A percentile compares a stretch with the other conserved stretches of the same genome.
These are phyloP conservation scores for Micromussa lordhowensis DNA, from an alignment of 92 coral and sea anemone genomes.

Conservation along the genomic window DNA sequence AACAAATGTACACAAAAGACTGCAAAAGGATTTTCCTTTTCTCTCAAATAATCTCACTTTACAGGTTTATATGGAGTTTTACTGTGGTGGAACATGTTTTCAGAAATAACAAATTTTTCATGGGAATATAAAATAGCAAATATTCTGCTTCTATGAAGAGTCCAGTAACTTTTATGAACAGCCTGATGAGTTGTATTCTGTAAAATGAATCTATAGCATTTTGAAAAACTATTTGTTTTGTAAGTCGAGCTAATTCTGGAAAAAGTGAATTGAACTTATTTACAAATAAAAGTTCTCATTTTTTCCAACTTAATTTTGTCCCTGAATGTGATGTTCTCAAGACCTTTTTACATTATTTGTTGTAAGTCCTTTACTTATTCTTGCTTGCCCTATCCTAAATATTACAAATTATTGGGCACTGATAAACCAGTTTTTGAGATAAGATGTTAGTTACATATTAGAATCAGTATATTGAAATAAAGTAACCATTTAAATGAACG, in stretches of 20 bases:
- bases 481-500: too few species aligned
- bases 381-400: not conserved
- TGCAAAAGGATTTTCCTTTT: not conserved
- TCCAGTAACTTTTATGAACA: not conserved
- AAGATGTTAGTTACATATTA: not conserved
- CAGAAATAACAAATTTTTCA: too few species aligned
- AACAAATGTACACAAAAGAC: too few species aligned
- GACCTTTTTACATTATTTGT: not conserved
- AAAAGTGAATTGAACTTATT: not conserved
- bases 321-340: not conserved
- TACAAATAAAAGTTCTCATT: not conserved
- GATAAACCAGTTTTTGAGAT: not conserved
- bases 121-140: not conserved
- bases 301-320: not conserved
- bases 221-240: not conserved
- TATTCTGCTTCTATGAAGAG: not conserved
- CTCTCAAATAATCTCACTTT: not conserved
- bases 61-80: too few species aligned
- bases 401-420: not conserved
- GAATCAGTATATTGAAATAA: too few species aligned
- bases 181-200: not conserved
- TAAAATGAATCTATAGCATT: too few species aligned
- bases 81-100: too few species aligned
- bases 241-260: not conserved
- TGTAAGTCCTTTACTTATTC: not conserved